Conservation (phyloP, 92 coral and sea anemone genomes). For the Siderastrea radians region DNA sequence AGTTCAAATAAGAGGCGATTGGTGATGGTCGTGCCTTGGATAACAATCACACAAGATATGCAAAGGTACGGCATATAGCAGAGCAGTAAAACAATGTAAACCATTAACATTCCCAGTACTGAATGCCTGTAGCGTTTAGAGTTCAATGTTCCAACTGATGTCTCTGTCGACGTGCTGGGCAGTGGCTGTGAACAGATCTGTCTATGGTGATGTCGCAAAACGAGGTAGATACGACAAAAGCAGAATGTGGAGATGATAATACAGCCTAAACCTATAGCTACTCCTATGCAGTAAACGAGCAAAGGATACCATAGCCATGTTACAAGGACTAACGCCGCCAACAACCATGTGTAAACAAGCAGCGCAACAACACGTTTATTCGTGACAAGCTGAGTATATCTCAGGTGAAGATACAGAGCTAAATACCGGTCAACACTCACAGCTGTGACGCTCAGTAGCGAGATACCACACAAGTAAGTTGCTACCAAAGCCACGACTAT, state of each 20-base stretch:
- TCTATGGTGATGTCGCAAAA: slow-evolving; percentile 20
- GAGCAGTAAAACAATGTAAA: slow-evolving; percentile 17
- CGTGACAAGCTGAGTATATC: slow-evolving; percentile 32
- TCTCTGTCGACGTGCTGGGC: neutral
- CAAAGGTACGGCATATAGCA: slow-evolving; percentile 18
- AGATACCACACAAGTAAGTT: slow-evolving; percentile 19
- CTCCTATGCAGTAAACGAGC: neutral
- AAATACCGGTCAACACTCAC: slow-evolving; percentile 26
- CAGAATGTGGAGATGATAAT: slow-evolving; percentile 9
- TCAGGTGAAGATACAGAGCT: slow-evolving; percentile 35
- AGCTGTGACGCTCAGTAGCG: slow-evolving; percentile 9
- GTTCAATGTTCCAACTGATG: neutral
- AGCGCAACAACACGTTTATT: slow-evolving; percentile 16
- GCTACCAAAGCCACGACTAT: slow-evolving; percentile 7
- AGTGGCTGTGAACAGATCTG: slow-evolving; percentile 3
- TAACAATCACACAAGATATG: neutral
- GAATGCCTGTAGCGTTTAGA: slow-evolving; percentile 11
- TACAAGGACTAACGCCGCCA: neutral
- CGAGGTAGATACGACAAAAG: slow-evolving; percentile 25
- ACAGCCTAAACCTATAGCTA: slow-evolving; percentile 14
- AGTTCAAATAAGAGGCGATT: slow-evolving; percentile 26
- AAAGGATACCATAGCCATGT: slow-evolving; percentile 25
- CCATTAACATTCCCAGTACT: slow-evolving; percentile 27
- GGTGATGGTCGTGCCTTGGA: neutral
- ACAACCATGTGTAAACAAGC: slow-evolving; percentile 18